A percentile compares a stretch with the other conserved stretches of the same genome.
Evolutionary conservation across 2,888 invertebrate species (phyloP).

Genomic region (Catocala nupta): DNA sequence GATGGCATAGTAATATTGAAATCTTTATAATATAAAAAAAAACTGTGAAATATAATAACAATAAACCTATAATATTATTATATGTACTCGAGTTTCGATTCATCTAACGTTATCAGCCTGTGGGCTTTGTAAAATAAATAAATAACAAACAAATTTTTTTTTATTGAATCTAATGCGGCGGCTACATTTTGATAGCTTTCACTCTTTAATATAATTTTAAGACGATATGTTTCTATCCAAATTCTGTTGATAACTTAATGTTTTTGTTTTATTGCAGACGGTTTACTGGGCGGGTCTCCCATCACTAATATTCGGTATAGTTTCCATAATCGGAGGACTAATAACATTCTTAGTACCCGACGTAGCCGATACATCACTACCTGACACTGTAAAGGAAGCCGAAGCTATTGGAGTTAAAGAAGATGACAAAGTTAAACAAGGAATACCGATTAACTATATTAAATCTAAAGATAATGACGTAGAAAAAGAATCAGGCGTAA

Average conservation of each 20-base stretch:
- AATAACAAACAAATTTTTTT: no score
- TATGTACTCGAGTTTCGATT: no score
- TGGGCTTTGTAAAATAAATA: no score
- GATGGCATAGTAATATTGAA: no score
- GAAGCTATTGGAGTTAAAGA: conserved; percentile 64
- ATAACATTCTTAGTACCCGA: conserved; percentile 73
- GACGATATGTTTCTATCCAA: no score
- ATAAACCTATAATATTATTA: no score
- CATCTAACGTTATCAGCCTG: no score
- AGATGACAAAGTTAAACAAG: conserved; percentile 4
- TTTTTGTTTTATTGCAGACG: conserved; percentile 59
- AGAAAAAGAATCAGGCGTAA: conserved; percentile 18
- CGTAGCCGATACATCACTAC: conserved; percentile 66
- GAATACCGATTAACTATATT: conserved; percentile 25
- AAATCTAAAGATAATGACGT: conserved; percentile 18
- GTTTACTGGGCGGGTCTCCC: conserved; percentile 75
- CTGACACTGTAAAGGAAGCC: conserved; percentile 74
- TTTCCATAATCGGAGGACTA: conserved; percentile 67
- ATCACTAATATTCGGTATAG: conserved; percentile 67
- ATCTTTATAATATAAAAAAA: no score
- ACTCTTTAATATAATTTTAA: no score
- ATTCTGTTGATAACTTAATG: neutral
- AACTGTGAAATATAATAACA: no score
- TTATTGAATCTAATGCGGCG: no score
- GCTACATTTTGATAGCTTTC: no score